Evolutionary conservation across 2,888 invertebrate genomes (phyloP).

Genomic region (Andrena bicolor): DNA sequence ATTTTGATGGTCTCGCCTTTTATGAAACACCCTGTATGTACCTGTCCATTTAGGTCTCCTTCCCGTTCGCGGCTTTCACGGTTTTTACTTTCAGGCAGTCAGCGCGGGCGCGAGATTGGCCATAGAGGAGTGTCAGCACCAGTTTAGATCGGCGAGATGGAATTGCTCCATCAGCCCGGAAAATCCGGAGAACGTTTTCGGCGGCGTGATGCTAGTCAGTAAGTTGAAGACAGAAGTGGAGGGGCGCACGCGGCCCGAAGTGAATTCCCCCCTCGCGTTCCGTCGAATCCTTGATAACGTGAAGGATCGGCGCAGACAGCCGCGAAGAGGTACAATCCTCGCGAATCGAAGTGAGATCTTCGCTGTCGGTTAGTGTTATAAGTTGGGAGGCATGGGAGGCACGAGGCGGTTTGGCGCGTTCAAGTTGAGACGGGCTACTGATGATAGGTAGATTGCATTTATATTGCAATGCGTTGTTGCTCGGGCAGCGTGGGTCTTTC

Average conservation of each 20-base stretch:
- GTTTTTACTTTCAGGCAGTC: conserved; percentile 88
- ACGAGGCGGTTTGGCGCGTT: not conserved
- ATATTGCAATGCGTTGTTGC: too few relatives aligned
- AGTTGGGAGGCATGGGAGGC: not conserved
- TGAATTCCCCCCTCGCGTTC: conserved; percentile 6
- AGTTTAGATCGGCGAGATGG: conserved; percentile 95
- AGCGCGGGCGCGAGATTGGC: conserved; percentile 93
- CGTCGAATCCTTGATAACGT: not conserved
- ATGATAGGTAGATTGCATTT: too few relatives aligned
- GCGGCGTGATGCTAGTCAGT: conserved; percentile 94
- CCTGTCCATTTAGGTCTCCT: conserved; percentile 24
- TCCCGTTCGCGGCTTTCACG: conserved; percentile 66
- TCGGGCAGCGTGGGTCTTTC: too few relatives aligned
- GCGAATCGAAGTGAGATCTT: not conserved
- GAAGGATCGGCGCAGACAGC: conserved; percentile 1
- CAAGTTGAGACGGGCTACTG: too few relatives aligned
- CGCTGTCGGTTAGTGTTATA: not conserved
- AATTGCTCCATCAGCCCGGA: conserved; percentile 93
- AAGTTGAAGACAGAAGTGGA: conserved; percentile 85
- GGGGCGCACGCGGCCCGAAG: not conserved
- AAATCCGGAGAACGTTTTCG: conserved; percentile 92
- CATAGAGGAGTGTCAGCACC: conserved; percentile 95
- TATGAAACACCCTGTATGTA: not conserved
- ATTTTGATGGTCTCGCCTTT: too few relatives aligned
- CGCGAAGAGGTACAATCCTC: not conserved